phyloP scores from a whole-genome alignment of 2,888 invertebrate species.

The Xestia c-nigrum region DNA sequence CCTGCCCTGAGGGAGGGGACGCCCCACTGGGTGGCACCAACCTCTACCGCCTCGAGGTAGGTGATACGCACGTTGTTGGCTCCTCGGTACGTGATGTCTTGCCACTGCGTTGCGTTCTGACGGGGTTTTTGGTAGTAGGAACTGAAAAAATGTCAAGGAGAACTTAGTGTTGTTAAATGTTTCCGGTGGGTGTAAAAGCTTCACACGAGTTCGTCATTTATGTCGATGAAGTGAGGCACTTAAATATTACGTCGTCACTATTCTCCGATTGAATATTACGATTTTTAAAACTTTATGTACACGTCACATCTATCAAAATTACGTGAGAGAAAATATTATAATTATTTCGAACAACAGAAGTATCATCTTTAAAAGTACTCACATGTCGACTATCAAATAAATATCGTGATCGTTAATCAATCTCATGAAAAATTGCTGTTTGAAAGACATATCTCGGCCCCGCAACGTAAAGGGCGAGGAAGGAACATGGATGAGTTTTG shows the following conservation, averaged over 20 bases:
- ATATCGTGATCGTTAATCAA: not conserved
- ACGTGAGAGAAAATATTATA: not conserved
- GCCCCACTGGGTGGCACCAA: slow-evolving; percentile 79
- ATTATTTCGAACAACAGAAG: no score
- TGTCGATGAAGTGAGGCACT: no score
- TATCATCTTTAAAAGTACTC: no score
- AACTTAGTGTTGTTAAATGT: not conserved
- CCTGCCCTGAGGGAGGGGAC: slow-evolving; percentile 72
- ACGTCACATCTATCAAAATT: not conserved
- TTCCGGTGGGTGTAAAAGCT: no score
- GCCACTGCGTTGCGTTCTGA: slow-evolving; percentile 76
- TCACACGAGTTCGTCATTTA: not conserved
- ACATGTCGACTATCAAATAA: not conserved
- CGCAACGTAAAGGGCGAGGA: no score
- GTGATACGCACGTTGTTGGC: slow-evolving; percentile 75
- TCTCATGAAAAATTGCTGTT: no score
- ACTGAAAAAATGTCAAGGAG: slow-evolving; percentile 11
- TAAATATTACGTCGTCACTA: no score
- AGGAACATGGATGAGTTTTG: no score
- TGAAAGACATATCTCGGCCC: no score
- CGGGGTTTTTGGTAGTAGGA: slow-evolving; percentile 64
- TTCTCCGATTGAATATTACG: no score
- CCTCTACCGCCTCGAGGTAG: slow-evolving; percentile 76
- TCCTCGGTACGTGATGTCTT: slow-evolving; percentile 80
- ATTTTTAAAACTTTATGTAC: not conserved